Evolutionary conservation across 2,888 invertebrate genomes (phyloP).

Genomic region (Rhingia campestris): DNA sequence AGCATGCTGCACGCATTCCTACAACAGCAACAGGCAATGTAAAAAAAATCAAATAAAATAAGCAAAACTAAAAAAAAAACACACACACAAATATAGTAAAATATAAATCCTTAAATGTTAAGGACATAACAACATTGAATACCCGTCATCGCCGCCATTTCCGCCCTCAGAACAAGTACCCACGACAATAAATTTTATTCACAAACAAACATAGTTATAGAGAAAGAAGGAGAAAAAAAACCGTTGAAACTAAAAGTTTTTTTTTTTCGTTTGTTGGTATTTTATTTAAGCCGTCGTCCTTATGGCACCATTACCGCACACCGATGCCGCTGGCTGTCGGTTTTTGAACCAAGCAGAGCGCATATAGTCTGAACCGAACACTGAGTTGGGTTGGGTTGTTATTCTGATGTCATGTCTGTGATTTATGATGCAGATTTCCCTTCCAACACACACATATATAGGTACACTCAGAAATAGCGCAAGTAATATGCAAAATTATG

Average conservation of each 20-base stretch:
- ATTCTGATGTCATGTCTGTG: slow-evolving; percentile 59
- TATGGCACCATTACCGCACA: slow-evolving; percentile 14
- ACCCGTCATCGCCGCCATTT: slow-evolving; percentile 58
- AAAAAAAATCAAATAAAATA: slow-evolving; percentile 20
- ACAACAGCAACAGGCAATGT: slow-evolving; percentile 59
- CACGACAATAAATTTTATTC: slow-evolving; percentile 65
- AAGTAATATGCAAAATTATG: slow-evolving; percentile 48
- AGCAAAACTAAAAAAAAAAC: slow-evolving; percentile 4
- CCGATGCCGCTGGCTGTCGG: slow-evolving; percentile 23
- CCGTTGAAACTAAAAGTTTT: slow-evolving; percentile 47
- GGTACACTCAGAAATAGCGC: background rate
- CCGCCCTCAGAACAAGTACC: slow-evolving; percentile 49
- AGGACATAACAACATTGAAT: slow-evolving; percentile 53
- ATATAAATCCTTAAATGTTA: slow-evolving; percentile 55
- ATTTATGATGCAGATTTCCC: slow-evolving; percentile 57
- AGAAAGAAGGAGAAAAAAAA: slow-evolving; percentile 10
- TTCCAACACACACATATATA: background rate
- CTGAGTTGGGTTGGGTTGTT: slow-evolving; percentile 41
- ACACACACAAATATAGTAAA: slow-evolving; percentile 14
- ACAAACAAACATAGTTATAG: slow-evolving; percentile 40
- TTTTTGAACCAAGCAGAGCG: slow-evolving; percentile 11
- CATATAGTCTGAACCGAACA: slow-evolving; percentile 1
- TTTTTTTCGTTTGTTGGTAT: background rate
- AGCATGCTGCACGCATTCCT: slow-evolving; percentile 55
- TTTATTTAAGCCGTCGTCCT: slow-evolving; percentile 40